These are phyloP conservation scores for Petrosia ficiformis DNA, from an alignment of 37 sponge, comb jelly and placozoan species.

Conservation along the genomic window DNA sequence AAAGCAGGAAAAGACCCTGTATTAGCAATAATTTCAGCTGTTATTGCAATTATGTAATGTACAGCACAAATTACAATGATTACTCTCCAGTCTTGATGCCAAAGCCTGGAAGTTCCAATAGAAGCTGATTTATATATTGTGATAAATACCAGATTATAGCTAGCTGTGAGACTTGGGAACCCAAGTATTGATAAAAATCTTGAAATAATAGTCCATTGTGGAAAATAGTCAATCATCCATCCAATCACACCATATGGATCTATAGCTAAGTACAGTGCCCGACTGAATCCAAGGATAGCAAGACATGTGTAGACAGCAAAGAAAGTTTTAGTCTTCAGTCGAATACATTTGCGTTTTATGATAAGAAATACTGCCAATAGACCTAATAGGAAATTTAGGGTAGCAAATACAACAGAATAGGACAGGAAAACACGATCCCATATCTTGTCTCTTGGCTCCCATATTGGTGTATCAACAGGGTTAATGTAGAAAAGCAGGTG, in stretches of 20 bases:
- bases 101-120: constrained; percentile 17
- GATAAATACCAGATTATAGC: constrained; percentile 41
- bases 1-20: constrained; percentile 20
- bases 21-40: constrained; percentile 17
- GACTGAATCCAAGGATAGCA: constrained; percentile 45
- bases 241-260: constrained; percentile 34
- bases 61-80: constrained; percentile 11
- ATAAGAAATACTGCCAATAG: constrained; percentile 10
- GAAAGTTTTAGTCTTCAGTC: constrained; percentile 39
- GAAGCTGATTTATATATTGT: constrained; percentile 24
- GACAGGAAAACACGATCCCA: constrained; percentile 18
- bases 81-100: constrained; percentile 19
- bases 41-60: constrained; percentile 44
- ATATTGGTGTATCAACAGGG: neutral
- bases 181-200: constrained; percentile 27
- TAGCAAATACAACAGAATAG: constrained; percentile 3
- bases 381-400: constrained; percentile 22
- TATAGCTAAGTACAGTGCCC: constrained; percentile 2
- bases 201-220: constrained; percentile 28
- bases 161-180: constrained; percentile 55
- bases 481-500: neutral
- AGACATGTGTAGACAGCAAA: constrained; percentile 25
- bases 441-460: neutral
- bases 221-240: neutral
- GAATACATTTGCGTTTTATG: constrained; percentile 19